Evolutionary conservation across 2,888 invertebrate genomes (phyloP).

Genomic region (Aphidoletes aphidimyza): DNA sequence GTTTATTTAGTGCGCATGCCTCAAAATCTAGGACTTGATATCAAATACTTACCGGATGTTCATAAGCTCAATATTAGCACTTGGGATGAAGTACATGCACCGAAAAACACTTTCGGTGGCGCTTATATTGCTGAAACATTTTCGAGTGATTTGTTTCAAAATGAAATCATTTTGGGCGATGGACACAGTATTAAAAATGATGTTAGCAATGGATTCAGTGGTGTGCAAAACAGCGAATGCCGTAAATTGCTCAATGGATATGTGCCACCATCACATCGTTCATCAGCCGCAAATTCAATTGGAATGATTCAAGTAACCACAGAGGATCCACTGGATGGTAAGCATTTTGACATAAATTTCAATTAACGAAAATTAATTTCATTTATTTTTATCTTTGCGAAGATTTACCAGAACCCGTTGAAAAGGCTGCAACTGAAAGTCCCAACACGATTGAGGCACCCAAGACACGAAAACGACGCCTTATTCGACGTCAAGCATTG

Average conservation of each 20-base stretch:
- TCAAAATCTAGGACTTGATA: constrained; percentile 58
- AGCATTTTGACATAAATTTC: background rate
- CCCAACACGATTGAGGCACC: background rate
- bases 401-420: background rate
- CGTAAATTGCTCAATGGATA: constrained; percentile 54
- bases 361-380: too few relatives aligned
- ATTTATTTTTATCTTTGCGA: background rate
- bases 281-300: background rate
- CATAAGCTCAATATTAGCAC: constrained; percentile 76
- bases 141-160: constrained; percentile 73
- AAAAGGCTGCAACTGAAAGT: background rate
- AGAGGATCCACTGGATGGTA: constrained; percentile 55
- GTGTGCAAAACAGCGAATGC: constrained; percentile 35
- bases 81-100: constrained; percentile 78
- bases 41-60: constrained; percentile 76
- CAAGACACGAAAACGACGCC: constrained; percentile 60
- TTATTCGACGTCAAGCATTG: constrained; percentile 37
- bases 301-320: background rate
- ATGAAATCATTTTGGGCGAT: constrained; percentile 81
- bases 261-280: background rate
- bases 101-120: constrained; percentile 71
- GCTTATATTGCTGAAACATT: constrained; percentile 89
- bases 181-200: constrained; percentile 61
- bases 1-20: constrained; percentile 79
- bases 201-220: too few relatives aligned